phyloP scores from a whole-genome alignment of 2,797 vertebrate genomes.

The Erpetoichthys calabaricus region DNA sequence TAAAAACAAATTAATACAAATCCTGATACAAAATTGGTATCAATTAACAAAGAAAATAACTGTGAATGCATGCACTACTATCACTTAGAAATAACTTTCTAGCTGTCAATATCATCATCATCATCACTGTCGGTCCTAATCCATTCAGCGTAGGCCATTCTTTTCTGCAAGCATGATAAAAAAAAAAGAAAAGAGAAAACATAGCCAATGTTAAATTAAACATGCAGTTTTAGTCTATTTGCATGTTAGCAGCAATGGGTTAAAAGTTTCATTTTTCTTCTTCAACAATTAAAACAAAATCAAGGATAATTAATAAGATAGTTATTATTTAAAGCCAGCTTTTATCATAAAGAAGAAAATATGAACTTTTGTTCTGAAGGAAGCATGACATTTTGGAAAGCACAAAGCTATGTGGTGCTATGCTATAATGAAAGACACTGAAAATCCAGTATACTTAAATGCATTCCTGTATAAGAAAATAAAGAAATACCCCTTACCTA shows the following conservation, averaged over 20 bases:
- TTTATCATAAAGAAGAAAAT: no score
- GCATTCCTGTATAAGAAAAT: no score
- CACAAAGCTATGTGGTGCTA: no score
- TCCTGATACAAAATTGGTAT: conserved; percentile 1
- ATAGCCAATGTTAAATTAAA: conserved; percentile 35
- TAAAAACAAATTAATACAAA: no score
- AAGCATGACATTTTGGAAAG: no score
- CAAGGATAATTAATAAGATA: conserved; percentile 3
- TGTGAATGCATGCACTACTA: conserved; percentile 26
- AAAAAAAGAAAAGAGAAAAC: conserved; percentile 45
- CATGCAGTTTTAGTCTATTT: conserved; percentile 9
- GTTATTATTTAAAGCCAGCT: conserved; percentile 10
- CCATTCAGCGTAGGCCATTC: conserved; percentile 58
- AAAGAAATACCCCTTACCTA: no score
- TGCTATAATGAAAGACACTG: no score
- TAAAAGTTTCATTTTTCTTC: no score
- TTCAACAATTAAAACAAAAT: no score
- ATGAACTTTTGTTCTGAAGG: no score
- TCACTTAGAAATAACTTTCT: conserved; percentile 32
- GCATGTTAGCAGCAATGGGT: no score
- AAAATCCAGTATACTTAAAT: no score
- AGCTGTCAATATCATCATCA: conserved; percentile 59
- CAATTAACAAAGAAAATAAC: conserved; percentile 21
- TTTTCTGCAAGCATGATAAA: conserved; percentile 79
- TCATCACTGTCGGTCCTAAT: conserved; percentile 57